Conservation (phyloP, 2,113 vertebrate species). For the Psilopogon haemacephalus region DNA sequence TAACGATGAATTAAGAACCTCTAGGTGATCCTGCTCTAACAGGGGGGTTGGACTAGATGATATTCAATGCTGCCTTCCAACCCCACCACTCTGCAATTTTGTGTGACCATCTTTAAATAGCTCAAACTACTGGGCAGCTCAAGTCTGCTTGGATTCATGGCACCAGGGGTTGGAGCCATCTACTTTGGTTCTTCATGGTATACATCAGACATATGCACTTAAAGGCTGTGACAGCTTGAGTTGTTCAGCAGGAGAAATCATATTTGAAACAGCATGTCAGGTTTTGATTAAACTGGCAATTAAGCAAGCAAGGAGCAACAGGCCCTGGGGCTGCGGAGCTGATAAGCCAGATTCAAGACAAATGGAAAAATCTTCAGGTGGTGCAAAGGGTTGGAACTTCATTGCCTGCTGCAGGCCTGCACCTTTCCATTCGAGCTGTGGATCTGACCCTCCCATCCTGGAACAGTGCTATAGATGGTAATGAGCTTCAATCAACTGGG, state of each 20-base stretch:
- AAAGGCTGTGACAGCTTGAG: not conserved
- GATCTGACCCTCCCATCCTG: not conserved
- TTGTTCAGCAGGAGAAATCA: not conserved
- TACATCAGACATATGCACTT: not conserved
- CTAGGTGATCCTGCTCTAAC: too few relatives aligned
- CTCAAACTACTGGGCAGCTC: not conserved
- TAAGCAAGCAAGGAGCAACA: slow-evolving; percentile 9
- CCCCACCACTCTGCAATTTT: too few relatives aligned
- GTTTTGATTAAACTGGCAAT: slow-evolving; percentile 43
- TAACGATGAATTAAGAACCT: not conserved
- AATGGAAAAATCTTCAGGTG: not conserved
- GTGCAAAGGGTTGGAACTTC: not conserved
- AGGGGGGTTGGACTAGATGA: too few relatives aligned
- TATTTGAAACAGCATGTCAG: not conserved
- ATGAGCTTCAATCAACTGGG: not conserved
- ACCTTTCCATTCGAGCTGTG: rapidly evolving
- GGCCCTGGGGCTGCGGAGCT: not conserved
- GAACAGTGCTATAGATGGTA: not conserved
- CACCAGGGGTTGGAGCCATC: not conserved
- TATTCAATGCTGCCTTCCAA: too few relatives aligned
- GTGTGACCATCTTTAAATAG: not conserved
- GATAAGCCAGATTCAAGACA: not conserved
- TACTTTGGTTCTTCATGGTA: rapidly evolving
- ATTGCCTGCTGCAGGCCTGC: not conserved
- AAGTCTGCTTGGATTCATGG: rapidly evolving